Conservation (phyloP, 2,113 vertebrate genomes). For the Megaleporinus macrocephalus region DNA sequence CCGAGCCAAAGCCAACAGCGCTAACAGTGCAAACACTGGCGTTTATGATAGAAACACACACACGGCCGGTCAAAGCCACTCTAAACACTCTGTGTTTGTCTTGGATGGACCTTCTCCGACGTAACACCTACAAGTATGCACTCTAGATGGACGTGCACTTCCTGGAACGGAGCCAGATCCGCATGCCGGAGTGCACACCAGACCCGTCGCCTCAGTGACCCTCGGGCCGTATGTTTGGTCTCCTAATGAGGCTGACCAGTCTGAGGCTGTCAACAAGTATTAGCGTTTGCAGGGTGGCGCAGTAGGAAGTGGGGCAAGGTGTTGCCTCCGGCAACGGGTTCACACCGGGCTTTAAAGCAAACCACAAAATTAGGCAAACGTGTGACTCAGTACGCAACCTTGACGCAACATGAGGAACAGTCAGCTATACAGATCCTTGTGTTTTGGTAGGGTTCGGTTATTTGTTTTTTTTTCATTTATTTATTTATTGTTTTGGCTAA, state of each 20-base stretch:
- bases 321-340: too few relatives aligned
- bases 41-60: not conserved
- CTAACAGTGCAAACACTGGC: not conserved
- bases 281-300: not conserved
- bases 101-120: not conserved
- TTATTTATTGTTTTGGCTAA: too few relatives aligned
- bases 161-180: not conserved
- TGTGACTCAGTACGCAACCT: too few relatives aligned
- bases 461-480: too few relatives aligned
- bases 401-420: too few relatives aligned
- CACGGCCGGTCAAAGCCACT: not conserved
- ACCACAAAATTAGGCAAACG: too few relatives aligned
- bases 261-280: not conserved
- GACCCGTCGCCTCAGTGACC: too few relatives aligned
- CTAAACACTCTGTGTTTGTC: not conserved
- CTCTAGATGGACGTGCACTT: not conserved
- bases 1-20: not conserved
- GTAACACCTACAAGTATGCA: not conserved
- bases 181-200: too few relatives aligned
- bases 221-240: not conserved
- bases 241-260: not conserved
- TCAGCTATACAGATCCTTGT: too few relatives aligned
- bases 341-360: too few relatives aligned
- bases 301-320: too few relatives aligned
- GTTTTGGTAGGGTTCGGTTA: too few relatives aligned